Conservation (phyloP, 2,888 invertebrate species). For the Heliothis peltigera region DNA sequence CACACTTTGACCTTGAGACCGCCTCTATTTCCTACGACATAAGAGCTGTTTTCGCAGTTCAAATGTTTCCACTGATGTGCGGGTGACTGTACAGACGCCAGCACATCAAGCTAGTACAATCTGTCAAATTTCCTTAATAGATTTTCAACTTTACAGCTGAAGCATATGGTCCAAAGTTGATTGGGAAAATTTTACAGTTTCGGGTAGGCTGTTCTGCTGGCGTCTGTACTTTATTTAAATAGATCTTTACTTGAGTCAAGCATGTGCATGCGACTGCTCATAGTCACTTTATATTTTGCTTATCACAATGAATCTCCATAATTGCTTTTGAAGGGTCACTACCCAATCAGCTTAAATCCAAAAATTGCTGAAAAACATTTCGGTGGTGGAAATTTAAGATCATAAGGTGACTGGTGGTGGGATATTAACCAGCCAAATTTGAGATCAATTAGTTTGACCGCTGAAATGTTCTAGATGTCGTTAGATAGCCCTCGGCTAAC, state of each 20-base stretch:
- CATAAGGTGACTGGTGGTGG: constrained; percentile 40
- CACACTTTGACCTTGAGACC: too few species aligned
- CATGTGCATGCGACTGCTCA: not conserved
- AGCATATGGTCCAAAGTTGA: too few species aligned
- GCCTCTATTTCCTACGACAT: too few species aligned
- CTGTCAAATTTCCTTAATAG: too few species aligned
- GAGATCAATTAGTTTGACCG: constrained; percentile 48
- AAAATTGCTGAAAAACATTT: constrained; percentile 49
- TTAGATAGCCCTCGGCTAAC: constrained; percentile 60
- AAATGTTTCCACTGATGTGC: too few species aligned
- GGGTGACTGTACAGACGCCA: too few species aligned
- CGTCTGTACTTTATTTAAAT: too few species aligned
- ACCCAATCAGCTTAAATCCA: constrained; percentile 12
- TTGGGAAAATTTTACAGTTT: too few species aligned
- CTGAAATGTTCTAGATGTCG: constrained; percentile 62
- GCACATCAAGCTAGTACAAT: too few species aligned
- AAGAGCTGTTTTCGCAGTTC: too few species aligned
- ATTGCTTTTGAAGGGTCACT: constrained; percentile 6
- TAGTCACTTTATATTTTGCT: not conserved
- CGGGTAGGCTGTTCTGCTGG: too few species aligned
- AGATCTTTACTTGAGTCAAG: not conserved
- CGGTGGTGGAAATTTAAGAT: constrained; percentile 50
- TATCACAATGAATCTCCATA: not conserved
- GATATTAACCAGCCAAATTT: constrained; percentile 21
- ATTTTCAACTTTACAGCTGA: too few species aligned